Evolutionary conservation across 2,113 vertebrate species (phyloP).

Genomic region (Ornithorhynchus anatinus): DNA sequence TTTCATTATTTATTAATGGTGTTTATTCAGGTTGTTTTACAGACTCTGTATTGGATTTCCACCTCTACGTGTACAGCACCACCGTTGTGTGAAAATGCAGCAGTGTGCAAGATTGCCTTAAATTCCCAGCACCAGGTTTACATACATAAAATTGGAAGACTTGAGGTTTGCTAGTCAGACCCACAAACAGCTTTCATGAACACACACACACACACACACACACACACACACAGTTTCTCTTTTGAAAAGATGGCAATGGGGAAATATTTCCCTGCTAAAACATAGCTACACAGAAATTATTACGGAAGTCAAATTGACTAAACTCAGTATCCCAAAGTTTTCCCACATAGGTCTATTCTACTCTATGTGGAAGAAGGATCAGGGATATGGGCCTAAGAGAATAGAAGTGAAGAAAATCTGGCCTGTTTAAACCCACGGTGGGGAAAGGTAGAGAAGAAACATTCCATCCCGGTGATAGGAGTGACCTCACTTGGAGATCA

Average conservation of each 20-base stretch:
- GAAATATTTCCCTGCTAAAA: neutral
- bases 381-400: too few species aligned
- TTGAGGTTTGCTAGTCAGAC: neutral
- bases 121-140: neutral
- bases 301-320: neutral
- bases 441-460: too few species aligned
- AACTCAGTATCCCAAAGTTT: neutral
- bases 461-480: too few species aligned
- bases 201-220: neutral
- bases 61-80: neutral
- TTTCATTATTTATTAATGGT: conserved; percentile 8
- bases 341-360: too few species aligned
- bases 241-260: neutral
- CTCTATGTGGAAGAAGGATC: too few species aligned
- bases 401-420: too few species aligned
- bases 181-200: neutral
- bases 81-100: neutral
- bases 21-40: neutral
- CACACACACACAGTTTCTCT: neutral
- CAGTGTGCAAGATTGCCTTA: neutral
- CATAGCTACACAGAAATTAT: neutral
- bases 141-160: conserved; percentile 12
- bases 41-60: conserved; percentile 18
- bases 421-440: too few species aligned
- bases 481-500: too few species aligned